Evolutionary conservation across 2,888 invertebrate species (phyloP), one percentile per base, ranked within the genome.

Genomic region (Malthinus seriepunctatus): DNA sequence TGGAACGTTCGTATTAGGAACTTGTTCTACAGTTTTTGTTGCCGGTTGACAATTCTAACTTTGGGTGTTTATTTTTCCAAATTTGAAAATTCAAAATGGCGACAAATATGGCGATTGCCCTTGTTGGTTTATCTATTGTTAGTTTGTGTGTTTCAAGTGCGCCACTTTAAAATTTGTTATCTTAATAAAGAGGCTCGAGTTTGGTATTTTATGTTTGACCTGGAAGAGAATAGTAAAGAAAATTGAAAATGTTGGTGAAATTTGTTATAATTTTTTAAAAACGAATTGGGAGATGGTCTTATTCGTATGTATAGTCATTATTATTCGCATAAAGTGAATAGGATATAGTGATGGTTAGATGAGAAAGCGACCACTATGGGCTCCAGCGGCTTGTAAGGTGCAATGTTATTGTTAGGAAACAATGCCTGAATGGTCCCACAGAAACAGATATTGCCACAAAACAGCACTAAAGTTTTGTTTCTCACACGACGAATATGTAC

Each of bases 391-490:
- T 69, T 73, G 73, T 72, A 73, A 72, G 72, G 70, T 70, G 72
- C 71, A 71, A 69, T 72, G 73, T 75, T 75, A 75, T 74, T 75
- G 75, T 75, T 73, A 71, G 71, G 72, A 75, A 74, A 74, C 73
- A 73, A 73, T 73, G 73, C 70, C 69, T 71, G 71, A 76, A 76
- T 75, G 70, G 76, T 72, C 74, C 74, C 76, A 67, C 66, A 69
- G 75, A 72, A 70, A 69, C 73, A 69, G 72, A 73, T 73, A 76
- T 75, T 73, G 75, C 73, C 75, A 75, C 76, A 74, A 73, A 76
- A 76, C 72, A 72, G 72, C 74, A 73, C 76, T 76, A 75, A 74
- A 76, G 76, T 76, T 76, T 74, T 75, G 73, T 73, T 72, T 71
- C 72, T 68, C 73, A 72, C 73, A 74, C 69, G 71, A 67, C 70